A percentile compares a stretch with the other conserved stretches of the same genome.
phyloP scores from a whole-genome alignment of 2,113 vertebrate species.

The Triplophysa siluroides region DNA sequence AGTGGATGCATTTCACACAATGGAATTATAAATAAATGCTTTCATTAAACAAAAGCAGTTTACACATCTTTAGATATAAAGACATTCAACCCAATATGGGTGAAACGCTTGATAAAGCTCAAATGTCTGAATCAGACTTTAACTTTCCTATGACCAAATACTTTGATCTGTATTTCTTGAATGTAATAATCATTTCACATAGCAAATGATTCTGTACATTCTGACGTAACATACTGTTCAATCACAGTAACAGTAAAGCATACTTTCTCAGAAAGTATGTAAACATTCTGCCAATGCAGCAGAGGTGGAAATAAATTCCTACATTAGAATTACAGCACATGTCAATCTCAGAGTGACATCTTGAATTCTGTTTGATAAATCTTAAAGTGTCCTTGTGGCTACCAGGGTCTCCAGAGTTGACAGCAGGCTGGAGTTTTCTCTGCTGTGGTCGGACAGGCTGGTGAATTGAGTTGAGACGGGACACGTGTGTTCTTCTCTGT shows the following conservation, averaged over 20 bases:
- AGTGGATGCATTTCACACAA: neutral
- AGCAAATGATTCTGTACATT: constrained; percentile 9
- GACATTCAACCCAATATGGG: constrained; percentile 4
- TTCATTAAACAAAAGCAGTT: neutral
- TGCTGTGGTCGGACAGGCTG: constrained; percentile 45
- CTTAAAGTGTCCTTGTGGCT: neutral
- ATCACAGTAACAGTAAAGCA: neutral
- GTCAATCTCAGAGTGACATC: constrained; percentile 34
- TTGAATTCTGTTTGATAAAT: constrained; percentile 24
- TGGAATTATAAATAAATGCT: neutral
- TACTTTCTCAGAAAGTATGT: constrained; percentile 38
- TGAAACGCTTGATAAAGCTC: neutral
- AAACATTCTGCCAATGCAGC: constrained; percentile 27
- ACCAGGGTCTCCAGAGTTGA: constrained; percentile 37
- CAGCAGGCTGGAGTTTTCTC: neutral
- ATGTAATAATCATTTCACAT: constrained; percentile 16
- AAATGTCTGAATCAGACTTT: neutral
- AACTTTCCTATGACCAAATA: neutral
- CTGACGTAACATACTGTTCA: neutral
- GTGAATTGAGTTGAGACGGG: constrained; percentile 27
- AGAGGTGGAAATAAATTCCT: constrained; percentile 24
- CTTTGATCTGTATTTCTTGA: neutral
- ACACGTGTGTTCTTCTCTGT: constrained; percentile 18
- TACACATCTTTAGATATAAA: neutral
- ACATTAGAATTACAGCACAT: constrained; percentile 6